Evolutionary conservation across 2,113 vertebrate genomes (phyloP).

Genomic region (Pristiophorus japonicus): DNA sequence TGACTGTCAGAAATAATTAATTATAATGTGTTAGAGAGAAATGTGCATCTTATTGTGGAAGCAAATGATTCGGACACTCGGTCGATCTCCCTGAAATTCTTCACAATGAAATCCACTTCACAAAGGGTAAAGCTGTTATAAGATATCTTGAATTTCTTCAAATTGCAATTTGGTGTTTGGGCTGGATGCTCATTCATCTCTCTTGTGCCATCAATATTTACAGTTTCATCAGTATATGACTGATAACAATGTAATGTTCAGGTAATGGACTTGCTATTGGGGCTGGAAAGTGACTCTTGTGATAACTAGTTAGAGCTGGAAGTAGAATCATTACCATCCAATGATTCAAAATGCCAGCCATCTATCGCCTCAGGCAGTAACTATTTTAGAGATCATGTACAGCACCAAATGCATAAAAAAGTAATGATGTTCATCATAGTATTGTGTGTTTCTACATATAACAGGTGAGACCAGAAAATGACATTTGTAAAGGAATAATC

Average conservation of each 20-base stretch:
- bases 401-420: background rate
- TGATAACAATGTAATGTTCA: slow-evolving; percentile 4
- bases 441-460: background rate
- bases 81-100: background rate
- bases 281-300: background rate
- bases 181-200: background rate
- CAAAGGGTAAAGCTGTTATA: background rate
- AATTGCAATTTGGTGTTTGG: background rate
- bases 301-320: background rate
- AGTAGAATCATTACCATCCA: background rate
- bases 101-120: background rate
- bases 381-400: background rate
- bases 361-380: background rate
- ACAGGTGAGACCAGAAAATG: background rate
- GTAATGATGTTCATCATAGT: background rate
- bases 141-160: too few relatives aligned
- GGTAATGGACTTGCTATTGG: background rate
- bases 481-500: background rate
- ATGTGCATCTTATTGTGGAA: background rate
- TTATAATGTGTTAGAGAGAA: background rate
- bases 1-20: background rate
- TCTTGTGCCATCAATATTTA: background rate
- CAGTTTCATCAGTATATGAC: background rate
- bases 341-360: background rate
- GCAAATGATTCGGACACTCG: background rate